A percentile compares a stretch with the other conserved stretches of the same genome.
Conservation (phyloP, 2,888 invertebrate genomes). For the Amphimallon solstitiale region DNA sequence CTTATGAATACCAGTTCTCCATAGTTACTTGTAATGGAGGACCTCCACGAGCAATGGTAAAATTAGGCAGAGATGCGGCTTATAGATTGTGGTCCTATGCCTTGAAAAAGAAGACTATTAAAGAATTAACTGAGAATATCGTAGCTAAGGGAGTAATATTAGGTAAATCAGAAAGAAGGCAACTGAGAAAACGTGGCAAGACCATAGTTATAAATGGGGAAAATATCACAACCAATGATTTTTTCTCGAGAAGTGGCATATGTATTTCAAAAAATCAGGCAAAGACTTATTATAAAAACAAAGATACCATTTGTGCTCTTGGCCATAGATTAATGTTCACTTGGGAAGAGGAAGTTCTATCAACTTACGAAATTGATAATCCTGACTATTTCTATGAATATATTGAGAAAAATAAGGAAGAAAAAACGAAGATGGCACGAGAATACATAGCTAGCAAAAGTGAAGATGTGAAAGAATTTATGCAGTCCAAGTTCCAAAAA, state of each 20-base stretch:
- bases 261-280: constrained; percentile 18
- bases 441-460: constrained; percentile 26
- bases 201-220: constrained; percentile 32
- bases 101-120: constrained; percentile 20
- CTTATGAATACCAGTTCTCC: constrained; percentile 40
- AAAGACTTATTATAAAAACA: constrained; percentile 28
- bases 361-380: constrained; percentile 20
- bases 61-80: constrained; percentile 40
- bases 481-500: no score
- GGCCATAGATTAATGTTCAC: constrained; percentile 29
- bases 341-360: constrained; percentile 15
- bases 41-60: constrained; percentile 40
- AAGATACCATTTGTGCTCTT: neutral
- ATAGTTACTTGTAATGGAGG: constrained; percentile 41
- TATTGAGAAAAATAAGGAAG: neutral
- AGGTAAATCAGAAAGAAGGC: constrained; percentile 37
- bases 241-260: constrained; percentile 27
- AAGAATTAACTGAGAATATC: constrained; percentile 32
- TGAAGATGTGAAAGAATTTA: constrained; percentile 35
- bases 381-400: constrained; percentile 31
- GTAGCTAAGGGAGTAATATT: constrained; percentile 35
- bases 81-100: constrained; percentile 36
- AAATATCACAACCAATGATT: constrained; percentile 28
- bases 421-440: constrained; percentile 9
- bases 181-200: constrained; percentile 36